Evolutionary conservation across 2,113 vertebrate species (phyloP), one percentile per base, ranked within the genome.

Genomic region (Psilopsiagon aymara): DNA sequence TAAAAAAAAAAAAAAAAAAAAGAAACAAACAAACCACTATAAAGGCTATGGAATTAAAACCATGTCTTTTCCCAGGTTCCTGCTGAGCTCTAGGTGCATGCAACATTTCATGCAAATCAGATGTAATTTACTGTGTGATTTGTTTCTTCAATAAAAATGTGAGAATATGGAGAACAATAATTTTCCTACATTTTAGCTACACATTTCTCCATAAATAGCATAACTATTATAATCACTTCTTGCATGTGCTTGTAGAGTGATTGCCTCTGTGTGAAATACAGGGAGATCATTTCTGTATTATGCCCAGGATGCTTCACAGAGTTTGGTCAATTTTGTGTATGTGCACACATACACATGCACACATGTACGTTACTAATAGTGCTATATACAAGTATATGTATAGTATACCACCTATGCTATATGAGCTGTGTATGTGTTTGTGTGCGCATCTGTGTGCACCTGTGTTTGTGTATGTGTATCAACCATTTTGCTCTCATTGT

Each of bases 141-240:
- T 97, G 96, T 97, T 97, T 97, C 94, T 93, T 97, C 95, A 95
- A 88, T 92, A 91, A 96, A 95, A 94, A 85, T 74, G 39, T 75
- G 41, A 92, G 84, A 88, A 90, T 83, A 69, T 24, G 9, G 66
- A 76, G 87, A 90, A 70, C 86, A 95, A 95, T 82, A 78, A 82
- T 84, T 83, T 95, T 88, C 80, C 89, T 86, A 83, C 70, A 86
- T 77, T 75, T 80, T 85, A 92, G 73, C 83, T 91, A 96, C 90
- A 92, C 78, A 85, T 95, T 97, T 97, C 87, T 83, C 91, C 80
- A 78, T 71, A 94, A 97, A 97, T 92, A 96, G 94, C 92, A 17
- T 93, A 91, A 91, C 91, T 97, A 95, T 95, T 95, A 86, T 95
- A 96, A 96, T 96, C 91, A 94, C 86, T 88, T 92, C 88, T 97